Evolutionary conservation across 1,140 invertebrate species (phyloP), one percentile per base, ranked within the genome.

Genomic region (Plodia interpunctella): DNA sequence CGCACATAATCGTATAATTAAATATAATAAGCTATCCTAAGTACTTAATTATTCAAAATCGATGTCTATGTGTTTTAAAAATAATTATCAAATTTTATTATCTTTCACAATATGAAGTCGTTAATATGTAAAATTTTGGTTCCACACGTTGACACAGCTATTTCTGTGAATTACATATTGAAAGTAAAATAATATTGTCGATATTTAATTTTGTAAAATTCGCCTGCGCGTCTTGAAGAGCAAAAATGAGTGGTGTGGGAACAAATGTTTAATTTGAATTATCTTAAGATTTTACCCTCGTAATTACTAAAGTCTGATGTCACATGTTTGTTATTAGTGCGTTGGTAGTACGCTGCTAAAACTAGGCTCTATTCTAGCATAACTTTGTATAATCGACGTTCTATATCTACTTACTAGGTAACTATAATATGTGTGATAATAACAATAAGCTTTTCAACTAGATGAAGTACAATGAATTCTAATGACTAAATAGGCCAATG

Each of bases 391-490:
- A 87, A 69, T 84, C 72, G 61, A 80, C 76, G 79, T 79, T 83
- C 73, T 72, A 79, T 82, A 83, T 83, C 72, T 87, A 88, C 78
- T 73, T 80, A 79, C 72, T 83, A 83, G 78, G 76, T 80, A 72
- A 68, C 69, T 73, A n/a, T n/a, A 70, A 25, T 76, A 80, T 80
- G 86, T 88, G 86, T 88, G 86, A 88, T 88, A 88, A 86, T 88
- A 86, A 79, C 68, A 71, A 76, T 88, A 88, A 87, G 86, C 86
- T 88, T 87, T 85, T 74, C 77, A 83, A 85, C 71, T 88, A 87
- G 83, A 75, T 83, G 73, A 77, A 86, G 80, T 84, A 88, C 83
- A 87, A 88, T 88, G 80, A 86, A 86, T 78, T 86, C 74, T 84
- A 85, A 32, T 78, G 72, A 72, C 66, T 82, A 74, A 80, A 80